Evolutionary conservation across 2,888 invertebrate species (phyloP).

Genomic region (Calephelis perditalis): DNA sequence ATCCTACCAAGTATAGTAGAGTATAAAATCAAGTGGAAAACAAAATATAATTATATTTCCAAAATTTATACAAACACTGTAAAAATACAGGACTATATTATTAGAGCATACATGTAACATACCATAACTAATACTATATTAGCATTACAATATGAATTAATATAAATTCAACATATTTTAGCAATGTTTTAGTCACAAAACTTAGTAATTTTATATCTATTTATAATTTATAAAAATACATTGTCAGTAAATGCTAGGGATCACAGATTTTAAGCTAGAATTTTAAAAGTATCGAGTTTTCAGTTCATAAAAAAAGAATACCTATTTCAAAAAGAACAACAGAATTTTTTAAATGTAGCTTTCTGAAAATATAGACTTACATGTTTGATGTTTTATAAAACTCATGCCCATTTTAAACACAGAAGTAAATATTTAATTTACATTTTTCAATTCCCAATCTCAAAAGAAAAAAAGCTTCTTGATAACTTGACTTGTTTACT

Average conservation of each 20-base stretch:
- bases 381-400: no score
- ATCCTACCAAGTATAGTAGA: no score
- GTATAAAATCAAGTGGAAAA: slow-evolving; percentile 31
- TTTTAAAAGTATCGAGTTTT: not conserved
- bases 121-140: slow-evolving; percentile 41
- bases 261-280: slow-evolving; percentile 7
- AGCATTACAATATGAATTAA: slow-evolving; percentile 36
- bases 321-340: no score
- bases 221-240: not conserved
- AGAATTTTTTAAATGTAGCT: no score
- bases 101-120: slow-evolving; percentile 43
- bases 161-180: not conserved
- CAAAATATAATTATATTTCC: slow-evolving; percentile 51
- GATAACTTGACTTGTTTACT: no score
- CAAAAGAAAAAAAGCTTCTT: not conserved
- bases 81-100: slow-evolving; percentile 66
- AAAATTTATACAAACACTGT: slow-evolving; percentile 68
- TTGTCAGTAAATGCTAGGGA: not conserved
- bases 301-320: no score
- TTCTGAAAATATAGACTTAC: no score
- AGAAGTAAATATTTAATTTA: no score
- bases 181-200: not conserved
- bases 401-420: no score
- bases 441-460: not conserved
- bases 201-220: not conserved